Conservation (phyloP, 2,797 vertebrate species). For the Falco novaeseelandiae region DNA sequence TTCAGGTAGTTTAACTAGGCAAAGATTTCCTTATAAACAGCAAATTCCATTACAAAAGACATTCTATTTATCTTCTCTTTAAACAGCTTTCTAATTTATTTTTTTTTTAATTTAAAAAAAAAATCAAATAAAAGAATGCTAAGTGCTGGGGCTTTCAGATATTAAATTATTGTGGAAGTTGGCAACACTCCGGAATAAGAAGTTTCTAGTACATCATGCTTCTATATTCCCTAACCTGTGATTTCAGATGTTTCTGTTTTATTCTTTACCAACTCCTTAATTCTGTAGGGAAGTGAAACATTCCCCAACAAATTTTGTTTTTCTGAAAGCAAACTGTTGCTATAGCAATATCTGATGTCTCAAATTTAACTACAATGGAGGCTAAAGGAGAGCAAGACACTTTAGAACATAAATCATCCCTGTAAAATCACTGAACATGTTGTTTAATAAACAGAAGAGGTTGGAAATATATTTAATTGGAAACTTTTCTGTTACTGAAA, state of each 20-base stretch:
- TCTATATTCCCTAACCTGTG: slow-evolving; percentile 27
- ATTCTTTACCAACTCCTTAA: not conserved
- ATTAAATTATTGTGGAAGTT: not conserved
- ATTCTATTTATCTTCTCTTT: not conserved
- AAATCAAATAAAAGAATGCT: not conserved
- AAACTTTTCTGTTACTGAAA: not conserved
- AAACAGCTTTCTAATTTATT: not conserved
- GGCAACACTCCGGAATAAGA: not conserved
- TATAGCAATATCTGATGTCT: slow-evolving; percentile 27
- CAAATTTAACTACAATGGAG: slow-evolving; percentile 24
- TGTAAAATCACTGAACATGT: not conserved
- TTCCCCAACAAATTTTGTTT: slow-evolving; percentile 27
- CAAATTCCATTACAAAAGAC: not conserved
- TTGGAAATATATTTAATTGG: not conserved
- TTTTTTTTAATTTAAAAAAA: not conserved
- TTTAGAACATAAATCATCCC: slow-evolving; percentile 18
- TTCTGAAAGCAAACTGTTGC: slow-evolving; percentile 44
- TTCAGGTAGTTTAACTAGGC: not conserved
- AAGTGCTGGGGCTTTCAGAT: not conserved
- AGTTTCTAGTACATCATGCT: not conserved
- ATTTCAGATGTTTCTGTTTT: slow-evolving; percentile 33
- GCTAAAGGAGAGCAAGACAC: not conserved
- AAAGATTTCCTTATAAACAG: not conserved
- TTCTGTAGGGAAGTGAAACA: slow-evolving; percentile 53
- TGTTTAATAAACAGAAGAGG: not conserved